Evolutionary conservation across 1,140 invertebrate genomes (phyloP).

Genomic region (Brachystomella parvula): DNA sequence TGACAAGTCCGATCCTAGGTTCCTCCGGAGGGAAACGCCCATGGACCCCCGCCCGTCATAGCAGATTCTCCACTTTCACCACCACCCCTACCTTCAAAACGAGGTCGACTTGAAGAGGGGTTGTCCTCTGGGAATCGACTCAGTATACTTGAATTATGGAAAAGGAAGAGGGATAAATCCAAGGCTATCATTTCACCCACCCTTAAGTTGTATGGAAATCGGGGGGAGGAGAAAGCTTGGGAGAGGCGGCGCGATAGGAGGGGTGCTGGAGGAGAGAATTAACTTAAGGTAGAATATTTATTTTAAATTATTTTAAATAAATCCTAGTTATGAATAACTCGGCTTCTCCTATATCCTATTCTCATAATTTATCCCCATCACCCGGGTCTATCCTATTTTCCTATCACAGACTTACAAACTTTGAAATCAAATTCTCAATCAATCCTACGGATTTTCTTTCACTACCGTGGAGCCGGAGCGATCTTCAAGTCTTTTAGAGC

Average conservation of each 20-base stretch:
- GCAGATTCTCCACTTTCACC: conserved; percentile 75
- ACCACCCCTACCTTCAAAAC: conserved; percentile 44
- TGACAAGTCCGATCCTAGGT: conserved; percentile 42
- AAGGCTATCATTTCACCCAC: neutral
- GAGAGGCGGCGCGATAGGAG: too few relatives aligned
- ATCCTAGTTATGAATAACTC: too few relatives aligned
- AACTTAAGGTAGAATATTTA: neutral
- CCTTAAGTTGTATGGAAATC: neutral
- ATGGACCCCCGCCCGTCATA: conserved; percentile 50
- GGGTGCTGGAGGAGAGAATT: neutral
- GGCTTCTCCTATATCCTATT: too few relatives aligned
- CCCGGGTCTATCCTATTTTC: too few relatives aligned
- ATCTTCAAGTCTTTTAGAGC: too few relatives aligned
- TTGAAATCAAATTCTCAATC: too few relatives aligned
- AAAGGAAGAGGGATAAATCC: conserved; percentile 25
- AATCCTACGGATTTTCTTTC: too few relatives aligned
- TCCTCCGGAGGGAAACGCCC: conserved; percentile 41
- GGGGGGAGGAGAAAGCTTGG: neutral
- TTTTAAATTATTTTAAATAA: neutral
- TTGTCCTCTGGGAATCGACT: neutral
- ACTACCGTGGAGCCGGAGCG: too few relatives aligned
- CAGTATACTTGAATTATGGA: conserved; percentile 25
- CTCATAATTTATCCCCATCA: too few relatives aligned
- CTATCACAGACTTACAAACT: too few relatives aligned
- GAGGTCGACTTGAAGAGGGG: neutral